A percentile compares a stretch with the other conserved stretches of the same genome.
These are phyloP conservation scores for Eueremaeus valkanovi DNA, from an alignment of 2,888 invertebrate species.

Conservation along the genomic window DNA sequence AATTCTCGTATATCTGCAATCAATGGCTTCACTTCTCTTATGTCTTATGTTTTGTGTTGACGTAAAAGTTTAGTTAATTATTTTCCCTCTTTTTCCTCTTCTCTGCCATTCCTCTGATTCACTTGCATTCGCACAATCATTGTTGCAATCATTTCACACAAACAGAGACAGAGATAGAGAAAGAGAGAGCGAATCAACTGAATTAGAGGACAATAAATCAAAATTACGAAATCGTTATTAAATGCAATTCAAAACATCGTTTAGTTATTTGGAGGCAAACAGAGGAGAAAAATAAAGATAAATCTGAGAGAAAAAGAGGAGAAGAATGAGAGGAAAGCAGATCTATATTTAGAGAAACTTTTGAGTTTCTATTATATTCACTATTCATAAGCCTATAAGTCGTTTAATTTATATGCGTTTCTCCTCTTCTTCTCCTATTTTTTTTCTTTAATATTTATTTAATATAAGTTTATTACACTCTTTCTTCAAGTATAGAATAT, in stretches of 20 bases:
- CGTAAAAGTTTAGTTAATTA: conserved; percentile 22
- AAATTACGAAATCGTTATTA: conserved; percentile 13
- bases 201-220: background rate
- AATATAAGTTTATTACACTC: no score
- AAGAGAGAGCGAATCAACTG: background rate
- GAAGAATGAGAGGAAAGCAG: no score
- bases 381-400: no score
- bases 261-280: background rate
- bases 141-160: background rate
- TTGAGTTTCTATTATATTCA: background rate
- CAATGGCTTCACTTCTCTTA: background rate
- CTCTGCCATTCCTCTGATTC: background rate
- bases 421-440: no score
- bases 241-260: conserved; percentile 17
- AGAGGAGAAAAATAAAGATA: background rate
- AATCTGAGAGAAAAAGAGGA: no score
- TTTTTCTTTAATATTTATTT: no score
- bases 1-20: conserved; percentile 9
- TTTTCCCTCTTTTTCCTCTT: background rate
- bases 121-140: background rate
- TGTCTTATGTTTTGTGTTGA: background rate
- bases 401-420: no score
- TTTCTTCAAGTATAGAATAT: no score
- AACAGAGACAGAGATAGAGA: background rate
- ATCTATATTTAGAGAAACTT: background rate